Conservation (phyloP, 2,797 vertebrate species). For the Hipposideros larvatus region DNA sequence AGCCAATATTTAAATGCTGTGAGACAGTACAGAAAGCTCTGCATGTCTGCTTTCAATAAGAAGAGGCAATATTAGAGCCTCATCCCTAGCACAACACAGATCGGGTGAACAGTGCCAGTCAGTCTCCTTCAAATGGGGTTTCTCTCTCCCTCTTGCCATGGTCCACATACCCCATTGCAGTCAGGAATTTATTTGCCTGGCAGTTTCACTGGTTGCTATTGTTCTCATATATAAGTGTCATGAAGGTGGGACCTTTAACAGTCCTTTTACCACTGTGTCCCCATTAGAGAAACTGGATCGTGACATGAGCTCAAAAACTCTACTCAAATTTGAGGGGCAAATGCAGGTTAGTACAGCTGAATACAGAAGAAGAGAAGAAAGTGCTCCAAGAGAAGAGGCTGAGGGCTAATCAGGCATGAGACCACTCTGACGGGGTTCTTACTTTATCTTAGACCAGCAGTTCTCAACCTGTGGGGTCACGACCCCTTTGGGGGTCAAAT, state of each 20-base stretch:
- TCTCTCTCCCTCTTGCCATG: not conserved
- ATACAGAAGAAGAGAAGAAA: not conserved
- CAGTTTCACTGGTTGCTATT: not conserved
- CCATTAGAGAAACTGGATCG: not conserved
- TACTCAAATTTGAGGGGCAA: not conserved
- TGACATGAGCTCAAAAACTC: not conserved
- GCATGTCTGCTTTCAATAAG: not conserved
- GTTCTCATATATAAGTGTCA: not conserved
- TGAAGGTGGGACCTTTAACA: not conserved
- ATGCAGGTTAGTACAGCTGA: not conserved
- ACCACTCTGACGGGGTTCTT: not conserved
- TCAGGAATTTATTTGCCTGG: not conserved
- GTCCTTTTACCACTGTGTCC: not conserved
- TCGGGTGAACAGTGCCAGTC: no score
- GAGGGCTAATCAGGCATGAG: not conserved
- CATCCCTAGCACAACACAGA: not conserved
- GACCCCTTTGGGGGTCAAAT: no score
- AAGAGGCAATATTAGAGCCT: not conserved
- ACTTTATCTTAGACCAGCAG: not conserved
- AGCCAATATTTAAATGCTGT: not conserved
- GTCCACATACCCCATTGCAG: not conserved
- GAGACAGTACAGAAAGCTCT: not conserved
- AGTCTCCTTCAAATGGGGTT: not conserved
- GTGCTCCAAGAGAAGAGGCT: not conserved
- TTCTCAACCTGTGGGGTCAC: no score